Evolutionary conservation across 92 coral and sea anemone genomes (phyloP).

Genomic region (Porites lobata): DNA sequence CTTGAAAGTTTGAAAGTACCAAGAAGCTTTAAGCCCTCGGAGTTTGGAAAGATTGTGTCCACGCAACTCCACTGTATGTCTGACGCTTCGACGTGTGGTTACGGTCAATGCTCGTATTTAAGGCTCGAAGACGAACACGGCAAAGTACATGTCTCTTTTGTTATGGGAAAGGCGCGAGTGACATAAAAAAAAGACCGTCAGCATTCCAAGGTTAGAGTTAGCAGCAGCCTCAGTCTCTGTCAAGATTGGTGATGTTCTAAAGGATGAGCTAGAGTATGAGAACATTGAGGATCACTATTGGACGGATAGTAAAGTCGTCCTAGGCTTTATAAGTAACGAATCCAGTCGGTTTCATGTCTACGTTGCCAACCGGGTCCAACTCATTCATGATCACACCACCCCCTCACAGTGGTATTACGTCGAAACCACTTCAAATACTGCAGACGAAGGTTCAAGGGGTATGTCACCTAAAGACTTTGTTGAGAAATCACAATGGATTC

Average conservation of each 20-base stretch:
- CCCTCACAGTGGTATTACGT: conserved; percentile 72
- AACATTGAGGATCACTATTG: conserved; percentile 47
- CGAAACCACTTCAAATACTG: conserved; percentile 49
- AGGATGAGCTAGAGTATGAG: too few relatives aligned
- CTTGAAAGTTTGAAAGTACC: conserved; percentile 55
- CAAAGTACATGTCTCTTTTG: conserved; percentile 18
- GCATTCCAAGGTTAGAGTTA: conserved; percentile 69
- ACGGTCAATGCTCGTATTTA: conserved; percentile 71
- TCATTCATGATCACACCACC: conserved; percentile 48
- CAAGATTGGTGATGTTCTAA: conserved; percentile 36
- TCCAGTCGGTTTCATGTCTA: conserved; percentile 67
- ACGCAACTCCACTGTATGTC: conserved; percentile 67
- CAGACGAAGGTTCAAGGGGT: conserved; percentile 78
- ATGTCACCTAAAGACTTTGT: conserved; percentile 63
- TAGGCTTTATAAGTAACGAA: conserved; percentile 72
- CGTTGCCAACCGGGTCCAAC: conserved; percentile 67
- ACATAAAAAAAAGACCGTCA: conserved; percentile 1
- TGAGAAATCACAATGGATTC: conserved; percentile 70
- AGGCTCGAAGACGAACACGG: conserved; percentile 65
- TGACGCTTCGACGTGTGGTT: conserved; percentile 69
- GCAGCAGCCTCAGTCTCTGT: conserved; percentile 72
- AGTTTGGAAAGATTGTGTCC: conserved; percentile 63
- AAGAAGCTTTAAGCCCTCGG: conserved; percentile 74
- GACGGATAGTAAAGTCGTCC: conserved; percentile 73
- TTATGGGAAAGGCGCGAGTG: conserved; percentile 66